Evolutionary conservation across 2,888 invertebrate genomes (phyloP).

Genomic region (Hirtodrosophila alboralis): DNA sequence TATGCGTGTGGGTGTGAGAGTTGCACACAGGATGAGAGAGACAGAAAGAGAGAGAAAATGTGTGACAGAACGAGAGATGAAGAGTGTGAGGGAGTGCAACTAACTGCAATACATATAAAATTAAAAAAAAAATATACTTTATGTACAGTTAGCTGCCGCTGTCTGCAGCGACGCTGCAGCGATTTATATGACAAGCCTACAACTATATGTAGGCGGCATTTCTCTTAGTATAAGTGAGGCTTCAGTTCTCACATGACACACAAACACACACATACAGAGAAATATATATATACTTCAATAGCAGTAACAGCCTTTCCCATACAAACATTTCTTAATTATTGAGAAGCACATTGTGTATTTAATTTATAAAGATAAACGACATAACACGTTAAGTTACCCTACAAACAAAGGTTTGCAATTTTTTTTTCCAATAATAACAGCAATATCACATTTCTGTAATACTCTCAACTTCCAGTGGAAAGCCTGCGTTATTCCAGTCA

Average conservation of each 20-base stretch:
- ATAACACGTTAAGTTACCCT: conserved; percentile 11
- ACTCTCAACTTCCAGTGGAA: too few species aligned
- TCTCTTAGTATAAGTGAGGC: conserved; percentile 33
- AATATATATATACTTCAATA: conserved; percentile 7
- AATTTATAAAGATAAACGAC: conserved; percentile 45
- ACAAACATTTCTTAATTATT: conserved; percentile 54
- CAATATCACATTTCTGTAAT: too few species aligned
- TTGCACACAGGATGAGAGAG: conserved; percentile 5
- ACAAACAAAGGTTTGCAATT: too few species aligned
- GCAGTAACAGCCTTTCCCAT: background rate
- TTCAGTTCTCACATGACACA: conserved; percentile 46
- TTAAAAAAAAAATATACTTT: conserved; percentile 11
- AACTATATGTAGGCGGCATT: conserved; percentile 35
- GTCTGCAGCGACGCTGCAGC: conserved; percentile 26
- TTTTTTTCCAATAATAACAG: too few species aligned
- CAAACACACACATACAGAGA: too few species aligned
- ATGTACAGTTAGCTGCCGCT: conserved; percentile 43
- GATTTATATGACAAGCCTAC: conserved; percentile 46
- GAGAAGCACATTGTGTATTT: conserved; percentile 34
- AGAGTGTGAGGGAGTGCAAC: conserved; percentile 24
- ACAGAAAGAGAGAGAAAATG: background rate
- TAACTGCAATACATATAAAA: conserved; percentile 38
- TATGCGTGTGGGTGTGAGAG: conserved; percentile 21
- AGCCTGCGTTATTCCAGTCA: too few species aligned
- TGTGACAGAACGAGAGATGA: conserved; percentile 3